Evolutionary conservation across 2,113 vertebrate species (phyloP), one percentile per base, ranked within the genome.

Genomic region (Anthoscopus minutus): DNA sequence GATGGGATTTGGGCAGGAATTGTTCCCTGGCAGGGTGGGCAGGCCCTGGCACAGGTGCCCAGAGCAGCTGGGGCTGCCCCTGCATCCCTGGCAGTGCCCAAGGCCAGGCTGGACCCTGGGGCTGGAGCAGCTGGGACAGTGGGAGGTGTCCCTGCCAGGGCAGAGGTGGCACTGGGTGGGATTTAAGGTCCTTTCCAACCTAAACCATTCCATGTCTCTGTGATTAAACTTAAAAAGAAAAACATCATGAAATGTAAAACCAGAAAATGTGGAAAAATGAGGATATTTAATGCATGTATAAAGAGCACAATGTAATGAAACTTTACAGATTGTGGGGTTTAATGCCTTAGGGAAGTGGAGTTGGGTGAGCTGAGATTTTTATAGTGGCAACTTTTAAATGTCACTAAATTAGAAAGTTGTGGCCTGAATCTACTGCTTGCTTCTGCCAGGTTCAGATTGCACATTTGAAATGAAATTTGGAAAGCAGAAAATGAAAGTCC

Each of bases 91-190:
- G 69, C 2, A 88, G 33, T 45, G 58, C 3, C 60, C 86, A 5
- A 51, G 67, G 33, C 51, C 60, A 60, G 69, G 28, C 5, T 88
- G 77, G 66, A 13, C 15, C 9, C 0, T 72, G 66, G 50, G 8
- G n/a, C n/a, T n/a, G n/a, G n/a, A n/a, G n/a, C n/a, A n/a, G n/a
- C n/a, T 72, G 66, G 50, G 8, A 7, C 3, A 10, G 18, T 51
- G 77, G 23, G 0, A 37, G 13, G 11, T 33, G 77, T 73, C 86
- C 69, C 77, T 88, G 69, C 25, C 44, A 4, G 33, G 44, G 33
- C 47, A 45, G n/a, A 35, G 9, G 7, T 15, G 60, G 18, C 0
- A 5, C 21, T 0, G 54, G 37, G 1, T 28, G 67, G 1, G 7
- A 6, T n/a, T 30, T 60, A 0, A 45, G 13, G 5, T 60, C 45